Evolutionary conservation across 1,140 invertebrate species (phyloP), one percentile per base, ranked within the genome.

Genomic region (Rhyacophila brunnea): DNA sequence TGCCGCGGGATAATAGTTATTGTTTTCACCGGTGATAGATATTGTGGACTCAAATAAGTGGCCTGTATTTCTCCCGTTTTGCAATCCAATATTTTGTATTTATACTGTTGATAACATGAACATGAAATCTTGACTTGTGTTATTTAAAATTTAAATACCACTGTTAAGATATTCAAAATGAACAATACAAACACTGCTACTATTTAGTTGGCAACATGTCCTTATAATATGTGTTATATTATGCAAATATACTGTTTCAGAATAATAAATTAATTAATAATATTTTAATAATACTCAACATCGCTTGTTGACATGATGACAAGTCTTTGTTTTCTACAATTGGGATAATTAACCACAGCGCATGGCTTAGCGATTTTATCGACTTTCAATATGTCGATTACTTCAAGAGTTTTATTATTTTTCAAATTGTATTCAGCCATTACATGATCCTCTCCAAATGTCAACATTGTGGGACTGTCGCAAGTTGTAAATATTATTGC

Each of bases 351-450:
- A 0, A 72, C 64, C 35, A 85, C 81, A 42, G 76, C 78, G 15
- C 83, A 67, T 1, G 87, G 86, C 6, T 82, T 67, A 11, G 83
- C 85, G 53, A 74, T 79, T 65, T 85, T 83, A 56, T 89, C 87
- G 28, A 89, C 81, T 60, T 81, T 68, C 58, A 46, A n/a, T 19
- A 43, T 46, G 73, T 79, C 69, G 65, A 59, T 38, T 73, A 73
- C 1, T 66, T 46, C 1, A 76, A 68, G 45, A 76, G 55, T 46
- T 66, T 70, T 18, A 68, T 69, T 15, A 72, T 68, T 13, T 66
- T 78, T 75, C 35, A 88, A 72, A 63, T 88, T 81, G 66, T 90
- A 91, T 71, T 88, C 86, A 11, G 88, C 80, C 71, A 90, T 68
- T n/a, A 80, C 68, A n/a, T 78, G 62, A 64, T 87, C 85, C 20